Percentiles rank a stretch among this genome's conserved stretches.
Conservation (phyloP, 1,140 invertebrate genomes). For the Potamilus streckersoni region DNA sequence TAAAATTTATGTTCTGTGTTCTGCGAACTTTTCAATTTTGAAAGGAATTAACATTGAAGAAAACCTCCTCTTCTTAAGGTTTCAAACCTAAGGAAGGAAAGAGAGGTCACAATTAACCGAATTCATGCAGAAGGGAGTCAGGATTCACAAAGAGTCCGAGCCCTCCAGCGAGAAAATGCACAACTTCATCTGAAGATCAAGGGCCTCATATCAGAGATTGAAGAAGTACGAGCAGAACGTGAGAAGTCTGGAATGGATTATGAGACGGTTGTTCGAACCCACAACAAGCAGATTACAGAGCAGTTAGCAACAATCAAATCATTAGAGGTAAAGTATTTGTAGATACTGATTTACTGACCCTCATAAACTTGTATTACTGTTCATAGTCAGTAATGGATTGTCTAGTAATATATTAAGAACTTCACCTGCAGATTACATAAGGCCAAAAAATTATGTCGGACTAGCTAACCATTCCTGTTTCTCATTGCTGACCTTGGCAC, state of each 20-base stretch:
- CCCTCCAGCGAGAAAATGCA: constrained; percentile 64
- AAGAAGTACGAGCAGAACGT: constrained; percentile 60
- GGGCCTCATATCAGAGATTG: constrained; percentile 61
- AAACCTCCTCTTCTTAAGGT: constrained; percentile 45
- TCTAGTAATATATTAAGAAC: neutral
- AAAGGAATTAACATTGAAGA: neutral
- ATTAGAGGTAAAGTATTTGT: constrained; percentile 51
- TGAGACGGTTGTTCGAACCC: constrained; percentile 54
- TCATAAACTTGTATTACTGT: neutral
- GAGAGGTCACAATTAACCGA: constrained; percentile 55
- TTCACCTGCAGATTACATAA: too few relatives aligned
- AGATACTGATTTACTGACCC: neutral
- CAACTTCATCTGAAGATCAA: constrained; percentile 62
- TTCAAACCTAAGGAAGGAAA: constrained; percentile 63
- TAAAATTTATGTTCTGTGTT: neutral
- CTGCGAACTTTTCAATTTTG: neutral
- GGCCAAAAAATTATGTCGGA: too few relatives aligned
- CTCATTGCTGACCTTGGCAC: too few relatives aligned
- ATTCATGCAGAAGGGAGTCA: constrained; percentile 55
- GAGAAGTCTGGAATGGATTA: constrained; percentile 61
- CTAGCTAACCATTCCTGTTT: too few relatives aligned
- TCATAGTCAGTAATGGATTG: neutral
- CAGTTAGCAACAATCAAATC: constrained; percentile 55
- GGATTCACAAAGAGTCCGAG: constrained; percentile 59
- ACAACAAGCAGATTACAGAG: constrained; percentile 61